Conservation (phyloP, 2,113 vertebrate genomes). For the Stigmatopora nigra region DNA sequence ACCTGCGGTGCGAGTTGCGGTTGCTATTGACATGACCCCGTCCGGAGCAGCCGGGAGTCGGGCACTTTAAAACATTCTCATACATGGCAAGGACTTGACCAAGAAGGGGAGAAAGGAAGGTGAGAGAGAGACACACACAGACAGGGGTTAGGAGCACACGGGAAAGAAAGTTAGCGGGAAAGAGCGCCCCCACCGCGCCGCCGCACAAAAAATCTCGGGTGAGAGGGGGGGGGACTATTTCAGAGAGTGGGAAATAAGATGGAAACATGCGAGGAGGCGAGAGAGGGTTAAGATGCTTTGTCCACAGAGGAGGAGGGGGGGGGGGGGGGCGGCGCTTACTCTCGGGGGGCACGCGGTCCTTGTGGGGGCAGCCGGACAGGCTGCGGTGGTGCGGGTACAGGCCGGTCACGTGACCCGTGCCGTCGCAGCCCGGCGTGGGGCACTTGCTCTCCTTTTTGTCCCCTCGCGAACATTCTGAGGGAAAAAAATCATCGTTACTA, state of each 20-base stretch:
- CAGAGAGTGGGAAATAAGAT: too few relatives aligned
- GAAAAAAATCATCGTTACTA: too few relatives aligned
- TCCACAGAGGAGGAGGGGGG: too few relatives aligned
- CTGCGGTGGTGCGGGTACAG: conserved; percentile 99
- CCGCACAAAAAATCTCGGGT: too few relatives aligned
- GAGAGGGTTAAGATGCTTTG: too few relatives aligned
- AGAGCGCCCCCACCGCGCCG: background rate
- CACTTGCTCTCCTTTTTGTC: conserved; percentile 99
- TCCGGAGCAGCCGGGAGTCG: conserved; percentile 98
- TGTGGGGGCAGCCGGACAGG: conserved; percentile 98
- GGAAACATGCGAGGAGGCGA: too few relatives aligned
- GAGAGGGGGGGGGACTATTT: too few relatives aligned
- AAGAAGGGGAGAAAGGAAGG: conserved; percentile 67
- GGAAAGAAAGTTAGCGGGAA: conserved; percentile 46
- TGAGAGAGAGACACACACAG: conserved; percentile 73
- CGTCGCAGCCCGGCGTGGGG: conserved; percentile 96
- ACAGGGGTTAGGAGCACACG: conserved; percentile 66
- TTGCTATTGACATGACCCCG: conserved; percentile 99
- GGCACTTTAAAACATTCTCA: conserved; percentile 99
- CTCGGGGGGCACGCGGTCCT: conserved; percentile 98
- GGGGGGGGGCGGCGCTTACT: conserved; percentile 74
- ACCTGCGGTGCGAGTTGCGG: conserved; percentile 99
- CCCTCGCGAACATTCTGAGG: conserved; percentile 85
- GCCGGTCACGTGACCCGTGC: conserved; percentile 96
- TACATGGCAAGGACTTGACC: conserved; percentile 99